Evolutionary conservation across 2,113 vertebrate species (phyloP).

Genomic region (Hymenochirus boettgeri): DNA sequence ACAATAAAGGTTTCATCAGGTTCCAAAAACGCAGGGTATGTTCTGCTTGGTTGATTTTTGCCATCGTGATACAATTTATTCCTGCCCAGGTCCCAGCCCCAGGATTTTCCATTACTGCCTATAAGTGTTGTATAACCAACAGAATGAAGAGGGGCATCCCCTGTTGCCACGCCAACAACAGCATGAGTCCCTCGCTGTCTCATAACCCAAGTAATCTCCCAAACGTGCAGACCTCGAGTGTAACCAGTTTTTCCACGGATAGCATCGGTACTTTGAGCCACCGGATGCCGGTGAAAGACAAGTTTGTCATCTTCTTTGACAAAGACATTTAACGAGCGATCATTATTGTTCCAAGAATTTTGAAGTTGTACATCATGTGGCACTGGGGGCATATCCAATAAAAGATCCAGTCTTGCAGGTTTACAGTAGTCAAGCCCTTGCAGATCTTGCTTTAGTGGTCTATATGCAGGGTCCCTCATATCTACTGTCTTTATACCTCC

Average conservation of each 20-base stretch:
- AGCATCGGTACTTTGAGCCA: conserved; percentile 95
- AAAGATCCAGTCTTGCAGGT: conserved; percentile 86
- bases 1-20: conserved; percentile 93
- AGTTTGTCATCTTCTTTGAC: conserved; percentile 96
- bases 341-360: conserved; percentile 94
- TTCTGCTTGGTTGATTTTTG: conserved; percentile 89
- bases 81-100: conserved; percentile 96
- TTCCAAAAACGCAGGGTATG: conserved; percentile 88
- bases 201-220: conserved; percentile 98
- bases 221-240: conserved; percentile 89
- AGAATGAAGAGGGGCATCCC: conserved; percentile 85
- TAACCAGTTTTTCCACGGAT: conserved; percentile 90
- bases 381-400: conserved; percentile 89
- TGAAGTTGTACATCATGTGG: conserved; percentile 73
- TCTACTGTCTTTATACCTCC: conserved; percentile 96
- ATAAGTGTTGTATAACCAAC: conserved; percentile 93
- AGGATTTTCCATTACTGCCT: conserved; percentile 90
- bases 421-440: conserved; percentile 89
- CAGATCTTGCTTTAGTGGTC: conserved; percentile 86
- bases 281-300: conserved; percentile 93
- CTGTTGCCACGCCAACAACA: conserved; percentile 87
- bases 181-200: conserved; percentile 92
- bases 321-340: conserved; percentile 93
- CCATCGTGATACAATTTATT: conserved; percentile 96
- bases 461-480: conserved; percentile 88